Evolutionary conservation across 2,797 vertebrate species (phyloP).

Genomic region (Eulemur albifrons): DNA sequence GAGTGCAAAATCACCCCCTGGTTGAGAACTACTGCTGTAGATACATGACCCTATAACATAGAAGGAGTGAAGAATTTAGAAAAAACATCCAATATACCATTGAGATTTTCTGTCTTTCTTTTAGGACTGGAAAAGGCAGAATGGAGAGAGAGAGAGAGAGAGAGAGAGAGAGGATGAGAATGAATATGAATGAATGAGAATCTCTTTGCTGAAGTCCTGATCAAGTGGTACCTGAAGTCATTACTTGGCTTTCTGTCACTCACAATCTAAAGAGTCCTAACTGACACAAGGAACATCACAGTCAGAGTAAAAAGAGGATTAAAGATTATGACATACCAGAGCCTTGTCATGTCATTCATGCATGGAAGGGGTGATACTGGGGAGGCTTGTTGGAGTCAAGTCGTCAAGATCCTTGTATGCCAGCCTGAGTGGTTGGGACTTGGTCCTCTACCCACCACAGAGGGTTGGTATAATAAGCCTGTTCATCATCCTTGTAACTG

Average conservation of each 20-base stretch:
- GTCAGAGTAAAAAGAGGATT: neutral
- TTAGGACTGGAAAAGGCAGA: neutral
- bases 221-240: neutral
- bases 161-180: too few species aligned
- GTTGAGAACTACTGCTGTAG: neutral
- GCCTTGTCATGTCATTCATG: neutral
- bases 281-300: neutral
- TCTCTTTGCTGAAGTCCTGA: neutral
- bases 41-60: neutral
- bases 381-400: neutral
- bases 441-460: neutral
- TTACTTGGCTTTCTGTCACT: neutral
- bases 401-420: neutral
- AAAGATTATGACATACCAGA: neutral
- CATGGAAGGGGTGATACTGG: neutral
- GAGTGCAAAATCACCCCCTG: neutral
- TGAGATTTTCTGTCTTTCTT: neutral
- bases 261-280: neutral
- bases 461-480: neutral
- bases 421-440: neutral
- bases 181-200: neutral
- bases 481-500: neutral
- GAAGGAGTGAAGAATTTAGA: neutral
- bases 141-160: neutral
- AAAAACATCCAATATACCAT: neutral